Evolutionary conservation across 2,797 vertebrate species (phyloP), one percentile per base, ranked within the genome.

Genomic region (Apogon hyalosoma): DNA sequence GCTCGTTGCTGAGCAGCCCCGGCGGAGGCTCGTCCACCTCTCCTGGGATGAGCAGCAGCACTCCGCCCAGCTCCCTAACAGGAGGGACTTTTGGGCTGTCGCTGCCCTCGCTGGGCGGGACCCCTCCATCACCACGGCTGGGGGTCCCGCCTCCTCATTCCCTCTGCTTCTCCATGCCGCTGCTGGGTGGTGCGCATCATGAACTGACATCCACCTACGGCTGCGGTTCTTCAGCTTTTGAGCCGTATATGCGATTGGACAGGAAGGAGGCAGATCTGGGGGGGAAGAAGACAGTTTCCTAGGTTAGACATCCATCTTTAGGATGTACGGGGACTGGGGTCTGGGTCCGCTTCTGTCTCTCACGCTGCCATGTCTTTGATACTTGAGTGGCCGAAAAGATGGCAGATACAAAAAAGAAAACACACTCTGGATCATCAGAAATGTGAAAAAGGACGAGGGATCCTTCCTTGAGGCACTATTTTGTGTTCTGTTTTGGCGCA

Each of bases 181-280:
- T 97, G 18, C 88, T 95, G 80, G 93, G 94, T 1, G 92, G 95
- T 2, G 63, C 87, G 10, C 93, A 94, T 21, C 95, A 94, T 0
- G 96, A 97, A 79, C 90, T 95, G 57, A 93, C 95, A 0, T 83
- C 92, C 0, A 14, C 89, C 2, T 96, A 94, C 9, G 93, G 95
- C 75, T 95, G 96, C 46, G 95, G 96, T 2, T 92, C 93, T 0
- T 99, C 96, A 0, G 97, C 97, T 0, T 99, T 99, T 2, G 96
- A 97, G 92, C 97, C 97, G 57, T 98, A 97, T 91, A 92, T 91
- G 58, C 90, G 94, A 66, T 93, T 95, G 86, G 96, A 96, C 63
- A 92, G 92, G 89, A 96, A 95, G 76, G 96, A 92, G 61, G 77
- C 38, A 14, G 90, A 93, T 66, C 73, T 92, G 53, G 80, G 90